phyloP scores from a whole-genome alignment of 2,888 invertebrate genomes.

The Tenthredo scrophulariae region DNA sequence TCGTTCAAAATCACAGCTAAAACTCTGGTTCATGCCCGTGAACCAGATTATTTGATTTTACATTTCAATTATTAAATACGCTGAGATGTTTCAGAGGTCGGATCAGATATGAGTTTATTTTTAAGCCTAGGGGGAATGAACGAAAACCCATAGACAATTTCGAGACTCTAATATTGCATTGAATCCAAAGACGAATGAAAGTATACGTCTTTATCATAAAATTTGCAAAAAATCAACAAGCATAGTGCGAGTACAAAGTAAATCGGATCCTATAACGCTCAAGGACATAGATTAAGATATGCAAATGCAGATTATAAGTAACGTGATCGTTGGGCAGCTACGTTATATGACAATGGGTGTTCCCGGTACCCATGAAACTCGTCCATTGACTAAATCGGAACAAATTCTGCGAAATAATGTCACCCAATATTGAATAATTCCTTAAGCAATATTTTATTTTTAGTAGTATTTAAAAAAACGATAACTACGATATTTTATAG shows the following conservation, averaged over 20 bases:
- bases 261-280: background rate
- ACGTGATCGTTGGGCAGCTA: background rate
- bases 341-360: conserved; percentile 1
- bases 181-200: background rate
- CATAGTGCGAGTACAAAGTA: background rate
- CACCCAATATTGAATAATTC: background rate
- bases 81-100: background rate
- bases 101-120: background rate
- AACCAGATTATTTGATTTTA: background rate
- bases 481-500: conserved; percentile 20
- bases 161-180: background rate
- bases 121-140: background rate
- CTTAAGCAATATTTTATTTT: conserved; percentile 3
- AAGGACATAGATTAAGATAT: background rate
- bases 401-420: background rate
- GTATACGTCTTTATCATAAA: background rate
- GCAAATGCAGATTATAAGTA: background rate
- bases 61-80: background rate
- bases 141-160: background rate
- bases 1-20: background rate
- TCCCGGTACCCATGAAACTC: background rate
- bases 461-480: conserved; percentile 17
- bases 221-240: background rate
- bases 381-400: conserved; percentile 28
- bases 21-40: background rate